Evolutionary conservation across 2,797 vertebrate genomes (phyloP), one percentile per base, ranked within the genome.

Genomic region (Prionace glauca): DNA sequence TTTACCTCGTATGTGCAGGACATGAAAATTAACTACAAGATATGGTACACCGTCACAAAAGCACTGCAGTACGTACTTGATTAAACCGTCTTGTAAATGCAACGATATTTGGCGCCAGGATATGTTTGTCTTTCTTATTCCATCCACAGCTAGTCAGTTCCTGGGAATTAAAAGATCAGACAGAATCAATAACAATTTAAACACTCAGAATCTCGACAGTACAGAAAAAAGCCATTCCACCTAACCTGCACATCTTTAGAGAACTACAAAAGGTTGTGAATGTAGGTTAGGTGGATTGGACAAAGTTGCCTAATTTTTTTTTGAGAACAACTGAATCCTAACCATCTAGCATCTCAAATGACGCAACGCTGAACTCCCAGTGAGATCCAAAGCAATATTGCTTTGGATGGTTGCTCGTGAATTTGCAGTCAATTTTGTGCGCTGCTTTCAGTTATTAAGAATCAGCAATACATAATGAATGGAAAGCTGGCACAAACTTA

Each of bases 41-140:
- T 29, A n/a, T 62, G 18, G 3, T 32, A 7, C 60, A 65, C 29
- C 0, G 7, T 16, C 4, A 60, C 71, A 74, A 0, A 12, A 29
- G n/a, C 77, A 0, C 16, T 14, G 14, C 36, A 10, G 81, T 24
- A 84, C 96, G 96, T 97, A 99, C 99, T 98, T 99, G 99, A 97
- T 99, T 99, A 97, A 99, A 99, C 96, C 99, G 98, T 96, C 99
- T 98, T n/a, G 99, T 99, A 97, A 99, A 99, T 95, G 99, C 99
- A 95, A 99, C 99, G 95, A 99, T 97, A 65, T 99, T 99, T 69
- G 99, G 99, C 88, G 99, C 98, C 0, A 99, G 98, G 95, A 98
- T 98, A 96, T 99, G 98, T 96, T 99, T 99, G 97, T 99, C 99
- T 96, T 99, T 99, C 96, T 98, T 98, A 96, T 98, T 99, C 99